Evolutionary conservation across 1,140 invertebrate genomes (phyloP).

Genomic region (Trissolcus basalis): DNA sequence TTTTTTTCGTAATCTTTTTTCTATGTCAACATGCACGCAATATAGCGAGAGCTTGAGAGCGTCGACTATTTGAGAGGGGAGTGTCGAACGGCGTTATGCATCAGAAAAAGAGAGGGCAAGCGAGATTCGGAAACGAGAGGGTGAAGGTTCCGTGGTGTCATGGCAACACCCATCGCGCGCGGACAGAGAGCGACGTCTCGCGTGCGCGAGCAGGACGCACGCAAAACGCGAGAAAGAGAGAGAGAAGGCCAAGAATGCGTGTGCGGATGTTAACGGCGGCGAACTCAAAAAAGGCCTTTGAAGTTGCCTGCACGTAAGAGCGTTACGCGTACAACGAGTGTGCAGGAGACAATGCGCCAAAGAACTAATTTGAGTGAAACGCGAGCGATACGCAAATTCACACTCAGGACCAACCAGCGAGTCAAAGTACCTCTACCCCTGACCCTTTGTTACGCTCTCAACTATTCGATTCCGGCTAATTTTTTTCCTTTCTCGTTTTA

Average conservation of each 20-base stretch:
- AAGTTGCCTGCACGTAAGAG: slow-evolving; percentile 55
- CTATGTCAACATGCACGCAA: slow-evolving; percentile 50
- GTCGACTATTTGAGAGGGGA: slow-evolving; percentile 32
- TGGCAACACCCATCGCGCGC: slow-evolving; percentile 72
- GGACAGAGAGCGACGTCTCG: slow-evolving; percentile 63
- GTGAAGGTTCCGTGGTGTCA: slow-evolving; percentile 72
- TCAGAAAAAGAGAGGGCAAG: slow-evolving; percentile 51
- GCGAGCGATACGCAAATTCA: slow-evolving; percentile 54
- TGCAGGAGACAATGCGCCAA: slow-evolving; percentile 51
- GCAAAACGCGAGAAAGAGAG: slow-evolving; percentile 15
- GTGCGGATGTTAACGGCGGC: slow-evolving; percentile 64
- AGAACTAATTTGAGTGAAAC: slow-evolving; percentile 61
- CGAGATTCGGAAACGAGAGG: slow-evolving; percentile 66
- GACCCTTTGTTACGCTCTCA: slow-evolving; percentile 34
- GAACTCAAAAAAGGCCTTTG: slow-evolving; percentile 59
- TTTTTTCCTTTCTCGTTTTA: slow-evolving; percentile 16
- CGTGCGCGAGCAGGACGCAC: slow-evolving; percentile 24
- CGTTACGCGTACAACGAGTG: slow-evolving; percentile 59
- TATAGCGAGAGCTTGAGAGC: slow-evolving; percentile 39
- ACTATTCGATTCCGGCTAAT: slow-evolving; percentile 46
- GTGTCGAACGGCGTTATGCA: slow-evolving; percentile 52
- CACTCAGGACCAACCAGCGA: slow-evolving; percentile 51
- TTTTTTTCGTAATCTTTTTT: slow-evolving; percentile 35
- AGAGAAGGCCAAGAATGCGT: slow-evolving; percentile 54
- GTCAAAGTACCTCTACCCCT: slow-evolving; percentile 27